Base-by-base conservation (phyloP, 2,888 invertebrate genomes). In the Acronicta alni region DNA sequence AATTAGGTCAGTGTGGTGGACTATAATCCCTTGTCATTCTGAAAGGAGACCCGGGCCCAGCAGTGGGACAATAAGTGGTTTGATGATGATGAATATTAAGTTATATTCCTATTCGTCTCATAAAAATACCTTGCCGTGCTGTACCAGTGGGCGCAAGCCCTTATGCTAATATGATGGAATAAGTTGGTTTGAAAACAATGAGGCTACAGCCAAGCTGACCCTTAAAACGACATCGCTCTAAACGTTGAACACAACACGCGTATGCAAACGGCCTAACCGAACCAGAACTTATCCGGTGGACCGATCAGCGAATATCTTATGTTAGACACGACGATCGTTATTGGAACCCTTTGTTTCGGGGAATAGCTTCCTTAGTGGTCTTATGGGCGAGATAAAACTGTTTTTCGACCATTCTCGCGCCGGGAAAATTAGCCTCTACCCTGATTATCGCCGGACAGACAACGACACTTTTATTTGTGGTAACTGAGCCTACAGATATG, bases 371-470 rank as follows among this genome's bases (percentile, higher is more conserved):
- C 89, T 88, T 85, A 89, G 83, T 84, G 82, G 85, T 80, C 88
- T 87, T 88, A 86, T 83, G 89, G 88, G 85, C 78, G 67, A 87
- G 91, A 91, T 91, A 91, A 91, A 89, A 85, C 84, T 85, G 88
- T 88, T 80, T 84, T 73, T 77, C 81, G 82, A 61, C 79, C 77
- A 62, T 83, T 83, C 72, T 74, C 79, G 79, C 74, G 61, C 57
- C 78, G 80, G 71, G 79, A 77, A 84, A 89, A 90, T 91, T 89
- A 89, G 85, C 76, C 76, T 80, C 46, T 54, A 56, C 68, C 57
- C 84, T 85, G 85, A 89, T 89, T 87, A 88, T 77, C 68, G 75
- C 59, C 54, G 48, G 60, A 56, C 82, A 77, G 73, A 64, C 72
- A 66, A 71, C 62, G 69, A 60, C 53, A 67, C 57, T 75, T 81